A percentile compares a stretch with the other conserved stretches of the same genome.
These are phyloP conservation scores for Chrysocyon brachyurus DNA, from an alignment of 2,797 vertebrate species.

Conservation along the genomic window DNA sequence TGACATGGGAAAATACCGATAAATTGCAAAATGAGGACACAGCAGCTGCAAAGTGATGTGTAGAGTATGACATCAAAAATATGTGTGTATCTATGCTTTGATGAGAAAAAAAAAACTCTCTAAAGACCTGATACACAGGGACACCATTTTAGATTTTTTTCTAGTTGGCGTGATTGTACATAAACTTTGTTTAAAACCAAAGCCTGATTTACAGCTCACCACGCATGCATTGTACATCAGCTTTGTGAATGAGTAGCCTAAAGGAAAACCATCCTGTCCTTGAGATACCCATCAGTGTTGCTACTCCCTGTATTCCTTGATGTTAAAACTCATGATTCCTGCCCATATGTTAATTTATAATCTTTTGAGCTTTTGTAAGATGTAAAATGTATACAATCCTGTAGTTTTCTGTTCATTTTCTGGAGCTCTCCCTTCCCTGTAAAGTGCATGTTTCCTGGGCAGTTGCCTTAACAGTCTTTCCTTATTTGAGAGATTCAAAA, in stretches of 20 bases:
- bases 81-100: not conserved
- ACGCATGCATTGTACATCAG: not conserved
- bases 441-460: not conserved
- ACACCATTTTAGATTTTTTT: not conserved
- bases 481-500: not conserved
- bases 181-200: not conserved
- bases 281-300: not conserved
- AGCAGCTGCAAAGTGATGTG: not conserved
- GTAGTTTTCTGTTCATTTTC: not conserved
- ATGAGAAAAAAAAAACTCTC: not conserved
- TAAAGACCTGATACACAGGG: not conserved
- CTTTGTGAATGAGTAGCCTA: not conserved
- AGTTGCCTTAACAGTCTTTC: not conserved
- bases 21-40: not conserved
- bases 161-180: not conserved
- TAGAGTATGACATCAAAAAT: not conserved
- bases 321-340: not conserved
- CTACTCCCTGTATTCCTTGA: not conserved
- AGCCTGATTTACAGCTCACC: not conserved
- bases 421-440: not conserved
- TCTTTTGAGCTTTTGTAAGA: not conserved
- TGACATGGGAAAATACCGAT: not conserved
- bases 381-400: not conserved
- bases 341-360: not conserved
- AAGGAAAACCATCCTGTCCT: not conserved